phyloP scores from a whole-genome alignment of 2,888 invertebrate genomes.

The Amaurobius ferox region DNA sequence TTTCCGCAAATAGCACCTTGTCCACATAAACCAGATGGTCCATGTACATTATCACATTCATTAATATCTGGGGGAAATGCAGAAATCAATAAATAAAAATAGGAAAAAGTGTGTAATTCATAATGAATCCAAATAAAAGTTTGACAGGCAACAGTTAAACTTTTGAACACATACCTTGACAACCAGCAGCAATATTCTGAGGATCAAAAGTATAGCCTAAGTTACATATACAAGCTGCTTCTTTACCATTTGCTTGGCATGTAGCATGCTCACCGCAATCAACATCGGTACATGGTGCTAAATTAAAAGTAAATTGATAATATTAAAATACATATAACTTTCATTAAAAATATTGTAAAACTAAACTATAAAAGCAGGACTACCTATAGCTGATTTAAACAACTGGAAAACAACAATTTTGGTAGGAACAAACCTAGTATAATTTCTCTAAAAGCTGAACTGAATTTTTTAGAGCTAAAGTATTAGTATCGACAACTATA shows the following conservation, averaged over 20 bases:
- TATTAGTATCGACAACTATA: too few relatives aligned
- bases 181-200: conserved; percentile 90
- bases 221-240: conserved; percentile 87
- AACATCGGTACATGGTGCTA: conserved; percentile 91
- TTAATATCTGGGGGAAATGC: conserved; percentile 84
- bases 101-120: background rate
- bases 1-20: conserved; percentile 88
- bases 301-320: conserved; percentile 13
- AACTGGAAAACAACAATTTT: too few relatives aligned
- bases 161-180: conserved; percentile 81
- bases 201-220: conserved; percentile 95
- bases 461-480: too few relatives aligned
- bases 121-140: too few relatives aligned
- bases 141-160: too few relatives aligned
- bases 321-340: too few relatives aligned
- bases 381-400: too few relatives aligned
- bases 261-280: conserved; percentile 92
- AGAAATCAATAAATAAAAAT: background rate
- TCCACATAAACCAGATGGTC: conserved; percentile 90
- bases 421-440: too few relatives aligned
- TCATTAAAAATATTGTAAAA: too few relatives aligned
- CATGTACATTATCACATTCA: conserved; percentile 89
- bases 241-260: conserved; percentile 91
- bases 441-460: too few relatives aligned
- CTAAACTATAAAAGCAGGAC: too few relatives aligned